A percentile compares a stretch with the other conserved stretches of the same genome.
phyloP scores from a whole-genome alignment of 2,113 vertebrate genomes.

The Microtus richardsoni region DNA sequence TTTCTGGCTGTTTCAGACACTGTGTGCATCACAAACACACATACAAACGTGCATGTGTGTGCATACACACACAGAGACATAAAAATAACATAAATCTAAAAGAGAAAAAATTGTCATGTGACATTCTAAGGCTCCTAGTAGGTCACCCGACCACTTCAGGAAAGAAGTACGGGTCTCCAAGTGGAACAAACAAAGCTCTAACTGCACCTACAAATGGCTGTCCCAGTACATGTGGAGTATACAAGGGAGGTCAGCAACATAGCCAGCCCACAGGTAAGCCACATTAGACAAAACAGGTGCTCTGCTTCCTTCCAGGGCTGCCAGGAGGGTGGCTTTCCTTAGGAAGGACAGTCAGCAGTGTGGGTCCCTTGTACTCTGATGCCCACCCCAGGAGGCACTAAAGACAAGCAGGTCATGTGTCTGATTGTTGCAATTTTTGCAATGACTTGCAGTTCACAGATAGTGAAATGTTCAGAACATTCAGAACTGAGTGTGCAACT shows the following conservation, averaged over 20 bases:
- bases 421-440: neutral
- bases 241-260: too few relatives aligned
- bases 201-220: neutral
- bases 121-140: neutral
- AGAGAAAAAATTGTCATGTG: neutral
- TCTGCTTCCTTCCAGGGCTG: neutral
- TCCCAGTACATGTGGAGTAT: neutral
- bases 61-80: neutral
- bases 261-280: too few relatives aligned
- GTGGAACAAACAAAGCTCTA: neutral
- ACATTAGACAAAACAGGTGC: neutral
- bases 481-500: neutral
- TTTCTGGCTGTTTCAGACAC: neutral
- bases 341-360: neutral
- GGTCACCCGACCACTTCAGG: neutral
- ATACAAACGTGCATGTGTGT: neutral
- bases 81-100: neutral
- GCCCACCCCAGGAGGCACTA: neutral
- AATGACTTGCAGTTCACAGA: neutral
- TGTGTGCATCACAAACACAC: neutral
- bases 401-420: neutral
- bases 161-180: neutral
- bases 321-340: neutral
- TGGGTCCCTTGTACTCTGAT: neutral
- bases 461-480: neutral